Base-by-base conservation (phyloP, 2,888 invertebrate genomes). In the Ectropis crepuscularia region DNA sequence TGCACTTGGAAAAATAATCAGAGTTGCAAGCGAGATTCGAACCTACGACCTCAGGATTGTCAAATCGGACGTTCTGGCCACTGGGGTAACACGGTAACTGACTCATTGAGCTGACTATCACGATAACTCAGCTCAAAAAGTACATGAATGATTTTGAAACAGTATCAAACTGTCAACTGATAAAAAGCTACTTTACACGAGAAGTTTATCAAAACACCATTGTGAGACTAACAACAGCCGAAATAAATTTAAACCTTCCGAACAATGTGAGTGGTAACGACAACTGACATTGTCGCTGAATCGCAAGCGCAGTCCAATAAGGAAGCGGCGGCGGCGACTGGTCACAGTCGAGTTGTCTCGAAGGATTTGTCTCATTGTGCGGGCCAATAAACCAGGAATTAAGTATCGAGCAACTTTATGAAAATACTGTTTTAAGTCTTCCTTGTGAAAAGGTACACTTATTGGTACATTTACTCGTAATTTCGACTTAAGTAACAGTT, bases 321-420 rank as follows among this genome's bases (percentile, higher is more conserved):
- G 63, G 63, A 63, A 63, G 45, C 28, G 16, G 54, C 36, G 54
- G 45, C 28, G 16, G 54, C 36, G 54, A 41, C 12, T 42, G 50
- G 63, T 55, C 63, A 59, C 63, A 59, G 50, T 55, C 59, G 58
- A 59, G 39, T 59, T 49, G 38, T 16, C 16, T 37, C 49, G 59
- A 63, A 59, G 59, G 63, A 63, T 59, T 63, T 57, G 42, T 51
- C 41, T 61, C 46, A 46, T 39, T 11, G 42, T 16, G 50, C 11
- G 45, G 63, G 50, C 4, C 49, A 49, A 49, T 58, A 49, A 58
- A 53, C 63, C 63, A 46, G 54, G 63, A 54, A 55, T 57, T 53
- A 9, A 28, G n/a, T 42, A 60, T 42, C 47, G 11, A 28, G n/a
- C 49, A 60, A 47, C 47, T 53, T 54, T 45, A 11, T 43, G 38